These are phyloP conservation scores for Aplodontia rufa DNA, from an alignment of 2,113 vertebrate species.

Conservation along the genomic window DNA sequence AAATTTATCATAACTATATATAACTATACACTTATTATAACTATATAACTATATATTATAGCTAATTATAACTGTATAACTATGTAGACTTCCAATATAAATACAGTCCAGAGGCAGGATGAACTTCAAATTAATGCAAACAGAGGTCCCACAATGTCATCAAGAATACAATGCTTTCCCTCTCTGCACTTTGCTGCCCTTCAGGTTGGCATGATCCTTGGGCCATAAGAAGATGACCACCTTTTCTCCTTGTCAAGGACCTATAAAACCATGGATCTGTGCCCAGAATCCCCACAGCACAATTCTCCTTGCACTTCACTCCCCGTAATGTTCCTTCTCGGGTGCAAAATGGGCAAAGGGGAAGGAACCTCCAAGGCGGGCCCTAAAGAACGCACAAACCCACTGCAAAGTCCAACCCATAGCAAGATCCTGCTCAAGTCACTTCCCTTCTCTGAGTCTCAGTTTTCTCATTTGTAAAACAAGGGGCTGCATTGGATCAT, in stretches of 20 bases:
- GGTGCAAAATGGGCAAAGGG: not conserved
- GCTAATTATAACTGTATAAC: not conserved
- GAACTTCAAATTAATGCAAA: conserved; percentile 1
- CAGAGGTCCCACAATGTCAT: not conserved
- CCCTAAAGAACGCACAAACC: not conserved
- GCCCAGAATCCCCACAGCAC: not conserved
- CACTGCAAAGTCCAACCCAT: not conserved
- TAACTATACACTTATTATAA: not conserved
- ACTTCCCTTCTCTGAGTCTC: not conserved
- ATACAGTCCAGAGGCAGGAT: not conserved
- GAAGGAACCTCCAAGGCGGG: not conserved
- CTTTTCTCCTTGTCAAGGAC: not conserved
- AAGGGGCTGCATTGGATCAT: not conserved
- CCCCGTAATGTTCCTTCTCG: not conserved
- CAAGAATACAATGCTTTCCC: not conserved
- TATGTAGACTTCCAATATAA: not conserved
- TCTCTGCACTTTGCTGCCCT: not conserved
- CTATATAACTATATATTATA: not conserved
- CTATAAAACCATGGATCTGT: not conserved
- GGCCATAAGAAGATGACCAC: not conserved
- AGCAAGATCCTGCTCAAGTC: not conserved
- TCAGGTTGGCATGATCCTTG: not conserved
- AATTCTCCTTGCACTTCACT: not conserved
- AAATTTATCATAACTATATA: conserved; percentile 14
- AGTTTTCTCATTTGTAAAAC: not conserved